phyloP scores from a whole-genome alignment of 2,888 invertebrate species.

The Leptinotarsa haldemani region DNA sequence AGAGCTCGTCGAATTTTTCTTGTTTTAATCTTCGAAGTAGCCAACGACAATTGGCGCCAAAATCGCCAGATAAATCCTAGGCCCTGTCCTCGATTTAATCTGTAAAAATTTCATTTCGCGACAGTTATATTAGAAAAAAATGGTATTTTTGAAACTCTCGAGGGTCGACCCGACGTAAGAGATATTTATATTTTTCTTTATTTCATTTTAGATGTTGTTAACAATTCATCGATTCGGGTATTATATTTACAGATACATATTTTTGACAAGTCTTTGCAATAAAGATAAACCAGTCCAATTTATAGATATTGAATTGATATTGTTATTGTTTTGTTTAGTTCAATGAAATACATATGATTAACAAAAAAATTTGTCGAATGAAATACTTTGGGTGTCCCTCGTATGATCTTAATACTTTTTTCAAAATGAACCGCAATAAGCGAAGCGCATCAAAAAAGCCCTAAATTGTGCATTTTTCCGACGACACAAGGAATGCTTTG shows the following conservation, averaged over 20 bases:
- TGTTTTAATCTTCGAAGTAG: conserved; percentile 1
- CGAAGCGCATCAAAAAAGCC: neutral
- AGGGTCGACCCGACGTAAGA: neutral
- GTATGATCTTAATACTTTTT: too few relatives aligned
- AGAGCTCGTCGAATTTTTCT: conserved; percentile 12
- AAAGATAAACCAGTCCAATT: too few relatives aligned
- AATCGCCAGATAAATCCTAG: conserved; percentile 1
- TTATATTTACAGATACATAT: neutral
- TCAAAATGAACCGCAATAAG: too few relatives aligned
- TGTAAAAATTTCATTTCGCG: conserved; percentile 10
- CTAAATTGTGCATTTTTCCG: neutral
- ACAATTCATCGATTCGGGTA: neutral
- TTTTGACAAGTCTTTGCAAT: neutral
- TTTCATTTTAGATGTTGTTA: neutral
- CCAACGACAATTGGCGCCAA: conserved; percentile 7
- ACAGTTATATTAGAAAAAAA: conserved; percentile 6
- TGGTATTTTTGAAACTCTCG: neutral
- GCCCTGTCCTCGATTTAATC: conserved; percentile 8
- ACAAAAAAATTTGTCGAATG: too few relatives aligned
- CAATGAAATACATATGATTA: too few relatives aligned
- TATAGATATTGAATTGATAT: too few relatives aligned
- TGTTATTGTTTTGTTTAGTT: too few relatives aligned
- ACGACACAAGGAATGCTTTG: neutral
- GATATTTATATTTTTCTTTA: neutral
- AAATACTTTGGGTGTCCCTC: too few relatives aligned